A percentile compares a stretch with the other conserved stretches of the same genome.
Evolutionary conservation across 2,113 vertebrate genomes (phyloP).

Genomic region (Erythrocercus mccallii): DNA sequence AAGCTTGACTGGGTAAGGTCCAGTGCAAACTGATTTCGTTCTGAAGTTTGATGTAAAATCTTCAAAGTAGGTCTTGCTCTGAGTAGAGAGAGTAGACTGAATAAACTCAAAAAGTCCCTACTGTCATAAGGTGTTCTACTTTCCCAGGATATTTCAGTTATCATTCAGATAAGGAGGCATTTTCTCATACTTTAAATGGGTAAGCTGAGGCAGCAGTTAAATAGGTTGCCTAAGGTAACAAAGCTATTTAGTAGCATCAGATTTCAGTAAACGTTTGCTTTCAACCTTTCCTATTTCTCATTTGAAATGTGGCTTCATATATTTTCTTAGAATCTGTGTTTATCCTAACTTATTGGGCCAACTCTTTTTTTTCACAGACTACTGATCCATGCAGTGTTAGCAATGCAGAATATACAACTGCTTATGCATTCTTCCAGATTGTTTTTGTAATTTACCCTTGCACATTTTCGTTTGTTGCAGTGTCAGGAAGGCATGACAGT

Average conservation of each 20-base stretch:
- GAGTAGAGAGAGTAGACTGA: background rate
- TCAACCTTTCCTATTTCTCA: background rate
- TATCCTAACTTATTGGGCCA: background rate
- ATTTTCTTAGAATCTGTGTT: background rate
- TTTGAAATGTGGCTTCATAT: background rate
- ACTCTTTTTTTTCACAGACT: background rate
- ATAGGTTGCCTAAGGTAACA: background rate
- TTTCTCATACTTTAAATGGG: background rate
- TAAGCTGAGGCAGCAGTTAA: background rate
- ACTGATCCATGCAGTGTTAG: background rate
- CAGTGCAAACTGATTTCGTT: background rate
- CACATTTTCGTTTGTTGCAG: background rate
- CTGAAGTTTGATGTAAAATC: background rate
- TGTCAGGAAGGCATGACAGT: background rate
- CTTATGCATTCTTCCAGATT: rapidly evolving
- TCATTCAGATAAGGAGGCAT: background rate
- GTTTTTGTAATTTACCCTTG: background rate
- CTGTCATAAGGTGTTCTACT: background rate
- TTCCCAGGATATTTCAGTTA: background rate
- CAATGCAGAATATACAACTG: background rate
- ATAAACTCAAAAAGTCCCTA: background rate
- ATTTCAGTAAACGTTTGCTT: background rate
- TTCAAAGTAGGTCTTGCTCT: background rate
- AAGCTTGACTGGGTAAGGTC: background rate
- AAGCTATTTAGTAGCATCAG: background rate